A percentile compares a stretch with the other conserved stretches of the same genome.
These are phyloP conservation scores for Trichoplax adhaerens DNA, from an alignment of 37 sponge, comb jelly and placozoan genomes.

Conservation along the genomic window DNA sequence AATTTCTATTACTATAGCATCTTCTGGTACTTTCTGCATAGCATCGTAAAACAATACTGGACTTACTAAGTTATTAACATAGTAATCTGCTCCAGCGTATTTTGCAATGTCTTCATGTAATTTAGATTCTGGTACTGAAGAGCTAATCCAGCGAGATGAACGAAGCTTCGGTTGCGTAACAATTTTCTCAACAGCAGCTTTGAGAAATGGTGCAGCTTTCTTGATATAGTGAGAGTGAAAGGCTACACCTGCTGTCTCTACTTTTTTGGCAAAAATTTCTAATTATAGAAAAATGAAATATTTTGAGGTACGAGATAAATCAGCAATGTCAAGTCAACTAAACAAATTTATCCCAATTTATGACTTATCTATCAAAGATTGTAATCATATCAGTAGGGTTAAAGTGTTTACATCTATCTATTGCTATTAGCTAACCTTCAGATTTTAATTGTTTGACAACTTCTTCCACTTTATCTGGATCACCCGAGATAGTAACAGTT, in stretches of 20 bases:
- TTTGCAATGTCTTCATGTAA: slow-evolving; percentile 2
- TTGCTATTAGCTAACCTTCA: neutral
- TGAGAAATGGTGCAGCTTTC: slow-evolving; percentile 7
- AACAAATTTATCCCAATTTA: too few relatives aligned
- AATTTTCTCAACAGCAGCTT: slow-evolving; percentile 4
- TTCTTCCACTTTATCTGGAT: slow-evolving; percentile 5
- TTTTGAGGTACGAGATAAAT: too few relatives aligned
- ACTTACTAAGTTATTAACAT: neutral
- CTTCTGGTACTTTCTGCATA: slow-evolving; percentile 16
- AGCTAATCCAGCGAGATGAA: slow-evolving; percentile 4
- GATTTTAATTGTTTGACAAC: slow-evolving; percentile 9
- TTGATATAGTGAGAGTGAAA: slow-evolving; percentile 21
- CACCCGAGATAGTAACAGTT: slow-evolving; percentile 25
- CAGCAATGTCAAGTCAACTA: too few relatives aligned
- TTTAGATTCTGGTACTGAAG: neutral
- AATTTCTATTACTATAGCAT: slow-evolving; percentile 21
- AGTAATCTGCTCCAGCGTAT: neutral
- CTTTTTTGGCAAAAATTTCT: slow-evolving; percentile 16
- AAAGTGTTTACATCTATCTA: too few relatives aligned
- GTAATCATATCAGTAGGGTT: too few relatives aligned
- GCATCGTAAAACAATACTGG: slow-evolving; percentile 22
- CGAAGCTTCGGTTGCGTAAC: slow-evolving; percentile 11
- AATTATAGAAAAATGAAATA: too few relatives aligned
- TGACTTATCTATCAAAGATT: too few relatives aligned
- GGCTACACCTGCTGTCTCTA: slow-evolving; percentile 15